These are phyloP conservation scores for Miniopterus natalensis DNA, from an alignment of 2,113 vertebrate genomes.

Conservation along the genomic window DNA sequence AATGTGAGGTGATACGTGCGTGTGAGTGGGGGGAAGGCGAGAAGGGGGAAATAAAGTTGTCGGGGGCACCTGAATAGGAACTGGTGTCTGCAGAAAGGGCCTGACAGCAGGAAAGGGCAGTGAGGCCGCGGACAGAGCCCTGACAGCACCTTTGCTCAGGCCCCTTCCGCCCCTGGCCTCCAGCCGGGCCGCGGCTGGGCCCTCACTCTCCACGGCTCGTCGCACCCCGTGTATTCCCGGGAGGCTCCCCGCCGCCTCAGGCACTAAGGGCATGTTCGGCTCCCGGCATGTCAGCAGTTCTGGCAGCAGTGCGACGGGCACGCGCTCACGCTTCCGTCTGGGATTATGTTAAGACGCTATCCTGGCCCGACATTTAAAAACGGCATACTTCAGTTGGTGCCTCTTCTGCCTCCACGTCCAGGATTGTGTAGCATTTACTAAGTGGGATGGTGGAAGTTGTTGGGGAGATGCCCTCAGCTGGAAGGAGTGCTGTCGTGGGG, in stretches of 20 bases:
- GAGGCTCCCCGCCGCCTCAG: constrained; percentile 24
- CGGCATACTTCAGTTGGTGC: constrained; percentile 69
- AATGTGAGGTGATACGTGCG: neutral
- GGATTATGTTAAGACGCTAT: constrained; percentile 70
- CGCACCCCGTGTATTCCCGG: neutral
- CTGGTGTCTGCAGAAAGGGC: neutral
- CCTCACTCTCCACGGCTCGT: neutral
- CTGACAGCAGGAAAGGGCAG: neutral
- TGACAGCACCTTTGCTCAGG: neutral
- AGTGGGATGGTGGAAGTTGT: neutral
- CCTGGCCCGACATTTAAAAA: constrained; percentile 70
- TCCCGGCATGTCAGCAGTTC: constrained; percentile 76
- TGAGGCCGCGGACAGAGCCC: rapidly evolving
- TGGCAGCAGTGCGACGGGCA: constrained; percentile 46
- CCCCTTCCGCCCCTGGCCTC: neutral
- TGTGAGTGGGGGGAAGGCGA: neutral
- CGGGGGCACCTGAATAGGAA: neutral
- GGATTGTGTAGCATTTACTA: neutral
- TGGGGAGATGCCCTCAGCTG: neutral
- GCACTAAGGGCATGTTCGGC: constrained; percentile 60
- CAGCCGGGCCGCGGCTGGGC: rapidly evolving
- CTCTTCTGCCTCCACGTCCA: neutral
- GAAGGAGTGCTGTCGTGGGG: neutral
- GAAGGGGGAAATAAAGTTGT: neutral
- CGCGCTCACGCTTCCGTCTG: constrained; percentile 72